Base-by-base conservation (phyloP, 2,888 invertebrate species). In the Bellardia bayeri region DNA sequence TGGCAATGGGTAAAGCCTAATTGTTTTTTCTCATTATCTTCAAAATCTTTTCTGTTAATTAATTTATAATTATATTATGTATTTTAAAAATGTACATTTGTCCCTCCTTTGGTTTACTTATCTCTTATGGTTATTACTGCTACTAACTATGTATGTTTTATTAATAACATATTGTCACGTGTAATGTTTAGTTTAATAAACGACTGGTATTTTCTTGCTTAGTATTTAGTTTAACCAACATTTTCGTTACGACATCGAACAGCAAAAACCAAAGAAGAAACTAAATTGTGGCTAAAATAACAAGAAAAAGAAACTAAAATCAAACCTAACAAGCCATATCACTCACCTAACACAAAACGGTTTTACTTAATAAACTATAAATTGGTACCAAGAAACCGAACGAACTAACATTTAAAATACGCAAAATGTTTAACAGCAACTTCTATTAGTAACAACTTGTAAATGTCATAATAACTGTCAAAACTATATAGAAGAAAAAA, bases 401-500 rank as follows among this genome's bases (percentile, higher is more conserved):
- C 8, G 13, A 30, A 3, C 11, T 9, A 30, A 3, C 11, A 14
- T 30, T 58, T 58, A 4, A 13, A 58, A 58, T 9, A 37, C 37
- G 37, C 11, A 58, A 58, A 58, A 30, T 58, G 58, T 23, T 30
- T 30, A 5, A 64, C 40, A 56, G 8, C 33, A 71, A 69, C 37
- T 33, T 23, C 9, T 69, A n/a, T 51, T 51, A 72, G 30, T 40
- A 14, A 33, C 63, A 33, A 74, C 72, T 72, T 82, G 74, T 82
- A 66, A 82, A 66, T 82, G 74, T 74, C 74, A 64, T 72, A 72
- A 82, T 74, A 74, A 66, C 56, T 74, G 81, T 66, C 74, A 78
- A 71, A 82, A 66, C 45, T 45, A 30, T 58, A 11, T 51, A 45
- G n/a, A 33, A 66, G 54, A 30, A 61, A 49, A 81, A 63, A 61